Percentiles rank a stretch among this genome's conserved stretches.
phyloP scores from a whole-genome alignment of 2,113 vertebrate genomes.

The Fulica atra region DNA sequence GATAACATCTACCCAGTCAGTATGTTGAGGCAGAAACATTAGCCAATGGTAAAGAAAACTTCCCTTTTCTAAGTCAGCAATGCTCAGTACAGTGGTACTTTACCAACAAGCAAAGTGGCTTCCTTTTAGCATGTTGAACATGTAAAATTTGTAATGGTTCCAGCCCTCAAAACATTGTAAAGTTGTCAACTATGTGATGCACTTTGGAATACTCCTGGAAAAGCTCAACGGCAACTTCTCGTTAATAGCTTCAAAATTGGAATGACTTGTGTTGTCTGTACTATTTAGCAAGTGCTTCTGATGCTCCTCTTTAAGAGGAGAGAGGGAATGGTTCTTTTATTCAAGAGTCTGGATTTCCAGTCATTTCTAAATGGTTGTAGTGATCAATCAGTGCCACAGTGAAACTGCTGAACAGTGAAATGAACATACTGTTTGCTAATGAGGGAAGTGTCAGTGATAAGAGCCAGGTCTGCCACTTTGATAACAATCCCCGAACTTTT shows the following conservation, averaged over 20 bases:
- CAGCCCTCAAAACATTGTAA: neutral
- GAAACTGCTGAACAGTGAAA: neutral
- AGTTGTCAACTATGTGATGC: neutral
- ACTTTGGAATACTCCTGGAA: neutral
- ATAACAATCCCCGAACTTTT: neutral
- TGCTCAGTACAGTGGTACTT: neutral
- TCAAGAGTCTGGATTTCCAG: neutral
- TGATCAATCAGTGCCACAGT: neutral
- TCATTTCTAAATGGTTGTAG: neutral
- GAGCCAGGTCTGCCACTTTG: neutral
- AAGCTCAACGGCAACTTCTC: neutral
- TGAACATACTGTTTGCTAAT: neutral
- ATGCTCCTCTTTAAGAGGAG: neutral
- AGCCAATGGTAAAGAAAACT: neutral
- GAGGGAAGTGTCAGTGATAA: neutral
- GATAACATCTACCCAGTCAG: neutral
- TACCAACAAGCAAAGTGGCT: neutral
- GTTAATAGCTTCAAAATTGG: neutral
- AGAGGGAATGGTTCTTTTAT: neutral
- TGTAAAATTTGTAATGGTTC: neutral
- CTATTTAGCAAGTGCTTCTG: neutral
- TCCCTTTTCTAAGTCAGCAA: neutral
- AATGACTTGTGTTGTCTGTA: neutral
- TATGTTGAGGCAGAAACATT: neutral
- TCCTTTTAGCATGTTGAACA: fast-evolving